Base-by-base conservation (phyloP, 2,113 vertebrate genomes). In the Pedetes capensis region DNA sequence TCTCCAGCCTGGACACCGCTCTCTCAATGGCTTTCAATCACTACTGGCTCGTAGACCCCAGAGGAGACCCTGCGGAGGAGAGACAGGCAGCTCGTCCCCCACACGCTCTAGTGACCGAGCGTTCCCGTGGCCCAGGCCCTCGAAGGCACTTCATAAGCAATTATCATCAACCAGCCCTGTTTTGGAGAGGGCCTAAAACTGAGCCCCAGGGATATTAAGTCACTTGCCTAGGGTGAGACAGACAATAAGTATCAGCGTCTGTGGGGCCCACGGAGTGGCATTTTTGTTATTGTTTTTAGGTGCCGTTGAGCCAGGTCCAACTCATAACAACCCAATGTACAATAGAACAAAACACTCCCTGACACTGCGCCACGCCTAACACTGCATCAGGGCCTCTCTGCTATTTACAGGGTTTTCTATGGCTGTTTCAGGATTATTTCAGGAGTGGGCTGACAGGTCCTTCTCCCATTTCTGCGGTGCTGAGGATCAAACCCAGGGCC, bases 11-110 rank as follows among this genome's bases (percentile, higher is more conserved):
- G 97, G 96, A 96, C 96, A 97, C 95, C 97, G 96, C 97, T 98
- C 98, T 97, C 16, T 99, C 99, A 99, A 97, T 99, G 99, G 97
- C 99, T 99, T 98, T 99, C 99, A 63, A 99, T 99, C 97, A 99
- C 99, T 44, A 99, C 99, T 11, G 99, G 99, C 98, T 99, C 99
- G 22, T 99, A 99, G 96, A 99, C 98, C 91, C 99, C 99, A 51
- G 99, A 99, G 37, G 99, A 99, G 97, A 99, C 99, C 98, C 99
- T 99, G 98, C 5, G 17, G 86, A 95, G 94, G 64, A 93, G 16
- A 84, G 47, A 78, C 1, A 76, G n/a, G 68, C 49, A 92, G 76
- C 34, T 13, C 11, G 5, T 22, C 17, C 29, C 61, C 37, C 55
- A 12, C 1, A 11, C 3, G 14, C n/a, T 29, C 42, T 32, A 39